Conservation (phyloP, 2,797 vertebrate genomes). For the Myiotriccus ornatus region DNA sequence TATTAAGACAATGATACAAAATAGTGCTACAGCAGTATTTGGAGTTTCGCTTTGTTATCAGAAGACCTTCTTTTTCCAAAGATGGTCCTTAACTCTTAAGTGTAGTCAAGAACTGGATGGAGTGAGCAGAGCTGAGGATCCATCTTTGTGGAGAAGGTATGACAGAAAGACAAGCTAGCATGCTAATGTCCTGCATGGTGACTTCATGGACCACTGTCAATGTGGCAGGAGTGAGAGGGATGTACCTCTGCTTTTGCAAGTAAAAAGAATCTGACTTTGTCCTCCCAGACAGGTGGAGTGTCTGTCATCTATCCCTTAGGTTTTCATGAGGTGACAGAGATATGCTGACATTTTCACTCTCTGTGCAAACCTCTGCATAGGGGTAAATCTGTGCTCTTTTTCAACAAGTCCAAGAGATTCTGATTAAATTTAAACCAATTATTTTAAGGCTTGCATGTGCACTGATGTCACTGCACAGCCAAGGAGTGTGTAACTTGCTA, state of each 20-base stretch:
- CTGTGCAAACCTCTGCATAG: neutral
- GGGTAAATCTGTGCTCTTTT: neutral
- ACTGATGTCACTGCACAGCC: neutral
- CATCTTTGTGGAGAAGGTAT: neutral
- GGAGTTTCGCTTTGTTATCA: neutral
- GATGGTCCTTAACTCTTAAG: neutral
- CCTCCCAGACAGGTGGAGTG: neutral
- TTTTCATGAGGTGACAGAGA: rapidly evolving
- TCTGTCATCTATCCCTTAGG: neutral
- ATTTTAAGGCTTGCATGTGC: neutral
- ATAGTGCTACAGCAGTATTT: neutral
- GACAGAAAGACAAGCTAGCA: neutral
- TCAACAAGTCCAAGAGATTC: neutral
- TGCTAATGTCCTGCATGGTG: neutral
- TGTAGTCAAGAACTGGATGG: neutral
- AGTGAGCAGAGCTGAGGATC: neutral
- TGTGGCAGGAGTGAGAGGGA: neutral
- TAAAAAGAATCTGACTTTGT: neutral
- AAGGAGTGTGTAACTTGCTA: neutral
- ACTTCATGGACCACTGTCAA: neutral
- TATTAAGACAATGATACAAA: neutral
- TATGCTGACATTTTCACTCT: neutral
- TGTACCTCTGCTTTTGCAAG: neutral
- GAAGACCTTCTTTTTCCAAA: neutral
- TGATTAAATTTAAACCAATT: neutral